Conservation (phyloP, 2,888 invertebrate species). For the Hecatera dysodea region DNA sequence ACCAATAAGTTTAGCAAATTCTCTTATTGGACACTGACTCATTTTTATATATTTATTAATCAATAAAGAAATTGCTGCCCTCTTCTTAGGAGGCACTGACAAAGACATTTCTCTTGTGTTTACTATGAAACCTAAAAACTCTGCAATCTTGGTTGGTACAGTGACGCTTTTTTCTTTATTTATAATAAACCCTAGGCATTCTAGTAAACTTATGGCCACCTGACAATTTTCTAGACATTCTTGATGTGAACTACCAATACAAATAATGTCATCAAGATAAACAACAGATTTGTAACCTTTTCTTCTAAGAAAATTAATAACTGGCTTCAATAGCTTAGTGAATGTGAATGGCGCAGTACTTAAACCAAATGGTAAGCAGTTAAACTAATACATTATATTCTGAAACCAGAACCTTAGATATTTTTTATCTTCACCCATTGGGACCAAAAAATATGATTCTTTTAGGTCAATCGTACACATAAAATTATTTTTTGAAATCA, state of each 20-base stretch:
- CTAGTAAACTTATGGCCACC: background rate
- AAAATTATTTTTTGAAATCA: constrained; percentile 3
- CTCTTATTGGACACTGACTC: background rate
- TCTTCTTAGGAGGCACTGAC: too few species aligned
- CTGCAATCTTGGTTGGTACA: too few species aligned
- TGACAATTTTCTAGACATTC: constrained; percentile 2
- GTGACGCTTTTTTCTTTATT: too few species aligned
- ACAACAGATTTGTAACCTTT: background rate
- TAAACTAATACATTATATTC: constrained; percentile 3
- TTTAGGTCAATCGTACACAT: background rate
- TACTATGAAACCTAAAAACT: too few species aligned
- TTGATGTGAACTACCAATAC: background rate
- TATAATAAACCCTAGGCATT: background rate
- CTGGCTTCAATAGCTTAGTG: background rate
- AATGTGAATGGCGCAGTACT: too few species aligned
- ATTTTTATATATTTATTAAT: background rate
- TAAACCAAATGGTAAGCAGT: background rate
- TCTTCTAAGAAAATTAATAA: background rate
- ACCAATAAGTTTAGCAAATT: constrained; percentile 2
- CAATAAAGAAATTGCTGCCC: too few species aligned
- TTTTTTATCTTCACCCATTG: constrained; percentile 3
- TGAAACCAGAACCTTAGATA: constrained; percentile 4
- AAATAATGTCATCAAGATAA: constrained; percentile 2
- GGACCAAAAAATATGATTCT: constrained; percentile 1
- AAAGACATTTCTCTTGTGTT: too few species aligned